These are phyloP conservation scores for Solenodon paradoxus DNA, from an alignment of 2,113 vertebrate species.

Conservation along the genomic window DNA sequence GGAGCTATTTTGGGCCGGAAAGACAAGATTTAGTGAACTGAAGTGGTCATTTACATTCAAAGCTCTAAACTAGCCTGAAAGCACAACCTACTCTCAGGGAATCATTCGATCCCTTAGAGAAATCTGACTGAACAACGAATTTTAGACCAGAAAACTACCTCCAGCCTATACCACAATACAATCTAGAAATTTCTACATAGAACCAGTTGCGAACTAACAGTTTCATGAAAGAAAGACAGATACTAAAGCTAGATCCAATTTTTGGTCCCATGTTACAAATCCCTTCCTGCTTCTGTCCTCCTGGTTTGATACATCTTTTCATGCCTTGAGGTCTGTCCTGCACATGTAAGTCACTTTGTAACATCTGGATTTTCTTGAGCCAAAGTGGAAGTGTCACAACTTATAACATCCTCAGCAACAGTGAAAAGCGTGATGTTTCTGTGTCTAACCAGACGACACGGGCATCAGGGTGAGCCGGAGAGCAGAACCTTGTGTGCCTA, in stretches of 20 bases:
- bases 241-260: background rate
- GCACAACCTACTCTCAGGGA: background rate
- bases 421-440: fast-evolving
- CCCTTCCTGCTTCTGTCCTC: background rate
- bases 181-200: background rate
- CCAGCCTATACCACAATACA: background rate
- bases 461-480: background rate
- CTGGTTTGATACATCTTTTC: background rate
- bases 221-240: background rate
- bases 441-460: fast-evolving
- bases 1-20: background rate
- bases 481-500: background rate
- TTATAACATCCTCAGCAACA: fast-evolving
- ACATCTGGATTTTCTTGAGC: background rate
- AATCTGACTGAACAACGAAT: background rate
- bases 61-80: background rate
- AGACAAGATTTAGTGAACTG: background rate
- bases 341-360: background rate
- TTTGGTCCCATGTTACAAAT: background rate
- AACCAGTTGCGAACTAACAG: background rate
- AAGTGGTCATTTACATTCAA: background rate
- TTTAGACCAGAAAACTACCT: background rate
- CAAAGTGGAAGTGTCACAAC: background rate
- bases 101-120: background rate
- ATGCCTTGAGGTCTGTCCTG: background rate